Conservation (phyloP, 1,140 invertebrate genomes). For the Chlorops oryzae region DNA sequence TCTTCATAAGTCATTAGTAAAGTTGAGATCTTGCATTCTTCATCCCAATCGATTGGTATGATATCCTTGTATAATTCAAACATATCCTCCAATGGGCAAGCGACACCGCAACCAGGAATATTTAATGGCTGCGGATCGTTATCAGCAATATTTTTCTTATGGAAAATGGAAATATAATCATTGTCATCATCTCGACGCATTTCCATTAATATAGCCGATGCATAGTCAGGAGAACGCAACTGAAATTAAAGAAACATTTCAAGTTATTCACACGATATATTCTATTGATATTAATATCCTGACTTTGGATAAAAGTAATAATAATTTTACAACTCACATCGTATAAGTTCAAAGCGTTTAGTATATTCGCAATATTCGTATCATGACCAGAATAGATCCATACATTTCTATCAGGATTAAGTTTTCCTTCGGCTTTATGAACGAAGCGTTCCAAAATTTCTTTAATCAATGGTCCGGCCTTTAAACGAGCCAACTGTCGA, state of each 20-base stretch:
- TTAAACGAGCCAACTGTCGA: constrained; percentile 51
- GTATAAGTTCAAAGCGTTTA: constrained; percentile 68
- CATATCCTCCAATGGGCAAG: constrained; percentile 57
- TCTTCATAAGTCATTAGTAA: constrained; percentile 44
- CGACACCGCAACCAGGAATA: constrained; percentile 55
- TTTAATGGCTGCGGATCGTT: constrained; percentile 51
- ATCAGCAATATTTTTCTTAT: constrained; percentile 54
- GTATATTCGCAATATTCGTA: constrained; percentile 68
- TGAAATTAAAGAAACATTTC: too few relatives aligned
- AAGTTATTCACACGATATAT: too few relatives aligned
- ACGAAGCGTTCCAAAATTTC: constrained; percentile 58
- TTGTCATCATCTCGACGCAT: constrained; percentile 49
- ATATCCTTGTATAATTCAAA: constrained; percentile 50
- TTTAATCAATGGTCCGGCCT: constrained; percentile 60
- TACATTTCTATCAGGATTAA: constrained; percentile 56
- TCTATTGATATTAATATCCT: too few relatives aligned
- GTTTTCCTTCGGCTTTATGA: constrained; percentile 40
- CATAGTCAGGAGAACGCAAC: constrained; percentile 63
- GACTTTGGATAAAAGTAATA: too few relatives aligned
- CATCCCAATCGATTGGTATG: constrained; percentile 54
- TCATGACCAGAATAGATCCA: constrained; percentile 79
- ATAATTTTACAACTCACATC: constrained; percentile 46
- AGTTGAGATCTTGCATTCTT: constrained; percentile 50
- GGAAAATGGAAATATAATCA: constrained; percentile 52
- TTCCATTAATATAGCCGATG: constrained; percentile 67